Evolutionary conservation across 2,888 invertebrate genomes (phyloP), one percentile per base, ranked within the genome.

Genomic region (Cabera pusaria): DNA sequence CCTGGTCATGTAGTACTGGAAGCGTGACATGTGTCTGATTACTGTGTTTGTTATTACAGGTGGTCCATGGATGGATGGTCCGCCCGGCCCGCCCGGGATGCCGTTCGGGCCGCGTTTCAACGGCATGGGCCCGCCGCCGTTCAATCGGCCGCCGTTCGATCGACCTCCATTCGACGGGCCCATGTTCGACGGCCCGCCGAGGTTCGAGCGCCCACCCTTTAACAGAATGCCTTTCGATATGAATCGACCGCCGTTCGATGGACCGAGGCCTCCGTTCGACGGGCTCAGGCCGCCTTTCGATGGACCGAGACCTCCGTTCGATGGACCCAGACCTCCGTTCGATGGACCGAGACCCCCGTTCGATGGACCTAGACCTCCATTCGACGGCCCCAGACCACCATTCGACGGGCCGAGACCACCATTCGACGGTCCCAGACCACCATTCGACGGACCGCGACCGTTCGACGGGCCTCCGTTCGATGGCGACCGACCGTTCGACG

Each of bases 1-100:
- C n/a, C n/a, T n/a, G n/a, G n/a, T n/a, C n/a, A n/a, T n/a, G n/a
- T n/a, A n/a, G n/a, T n/a, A n/a, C n/a, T n/a, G n/a, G n/a, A n/a
- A n/a, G n/a, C n/a, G n/a, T n/a, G n/a, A n/a, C n/a, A n/a, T n/a
- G n/a, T n/a, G n/a, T 7, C 36, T 37, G 5, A 39, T 22, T 11
- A 4, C 17, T 9, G 7, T 11, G 12, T 17, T 10, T 8, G 5
- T 6, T 18, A 39, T 48, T 57, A 22, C 33, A 44, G 35, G 31
- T 19, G 86, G 80, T 6, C 80, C 81, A 0, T 86, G 86, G 85
- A 74, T 90, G 88, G 90, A 84, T 45, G 75, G 85, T 44, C 65
- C 77, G 9, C 64, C 76, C 36, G 69, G 67, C 0, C 76, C 79
- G 1, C 83, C 80, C 44, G 82, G 79, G 6, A 81, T 84, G 1